These are phyloP conservation scores for Cheilosia grossa DNA, from an alignment of 2,888 invertebrate genomes.

Conservation along the genomic window DNA sequence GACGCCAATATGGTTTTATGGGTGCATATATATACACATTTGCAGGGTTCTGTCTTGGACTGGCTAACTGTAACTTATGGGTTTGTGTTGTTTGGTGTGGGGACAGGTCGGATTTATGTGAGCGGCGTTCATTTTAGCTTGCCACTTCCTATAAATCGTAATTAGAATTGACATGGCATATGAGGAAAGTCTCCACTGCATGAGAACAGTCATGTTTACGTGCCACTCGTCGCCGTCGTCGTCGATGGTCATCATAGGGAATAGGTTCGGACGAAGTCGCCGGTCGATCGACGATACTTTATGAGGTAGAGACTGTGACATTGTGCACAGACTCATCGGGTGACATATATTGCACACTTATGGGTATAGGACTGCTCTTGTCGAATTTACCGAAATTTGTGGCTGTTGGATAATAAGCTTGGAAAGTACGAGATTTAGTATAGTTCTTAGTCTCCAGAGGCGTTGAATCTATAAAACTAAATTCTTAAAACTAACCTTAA, in stretches of 20 bases:
- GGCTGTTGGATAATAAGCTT: too few relatives aligned
- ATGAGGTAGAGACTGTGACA: constrained; percentile 60
- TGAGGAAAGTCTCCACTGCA: constrained; percentile 23
- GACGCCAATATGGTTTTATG: neutral
- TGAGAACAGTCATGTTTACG: constrained; percentile 57
- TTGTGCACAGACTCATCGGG: constrained; percentile 41
- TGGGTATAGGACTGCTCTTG: constrained; percentile 41
- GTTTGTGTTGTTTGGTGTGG: constrained; percentile 24
- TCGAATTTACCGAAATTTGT: neutral
- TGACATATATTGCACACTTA: constrained; percentile 56
- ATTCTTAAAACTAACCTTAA: too few relatives aligned
- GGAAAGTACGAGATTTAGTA: neutral
- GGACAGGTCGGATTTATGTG: constrained; percentile 68
- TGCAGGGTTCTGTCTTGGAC: constrained; percentile 25
- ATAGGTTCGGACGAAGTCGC: constrained; percentile 9
- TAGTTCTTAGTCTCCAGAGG: too few relatives aligned
- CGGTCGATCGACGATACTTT: constrained; percentile 17
- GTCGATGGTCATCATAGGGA: constrained; percentile 18
- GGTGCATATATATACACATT: neutral
- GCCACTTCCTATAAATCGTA: constrained; percentile 70
- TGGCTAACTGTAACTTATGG: constrained; percentile 39
- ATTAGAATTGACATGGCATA: constrained; percentile 71
- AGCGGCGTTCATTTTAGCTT: constrained; percentile 50
- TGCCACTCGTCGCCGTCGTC: constrained; percentile 20
- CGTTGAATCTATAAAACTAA: too few relatives aligned